Evolutionary conservation across 35 echinoderm and acorn worm species (phyloP).

Genomic region (Apostichopus californicus): DNA sequence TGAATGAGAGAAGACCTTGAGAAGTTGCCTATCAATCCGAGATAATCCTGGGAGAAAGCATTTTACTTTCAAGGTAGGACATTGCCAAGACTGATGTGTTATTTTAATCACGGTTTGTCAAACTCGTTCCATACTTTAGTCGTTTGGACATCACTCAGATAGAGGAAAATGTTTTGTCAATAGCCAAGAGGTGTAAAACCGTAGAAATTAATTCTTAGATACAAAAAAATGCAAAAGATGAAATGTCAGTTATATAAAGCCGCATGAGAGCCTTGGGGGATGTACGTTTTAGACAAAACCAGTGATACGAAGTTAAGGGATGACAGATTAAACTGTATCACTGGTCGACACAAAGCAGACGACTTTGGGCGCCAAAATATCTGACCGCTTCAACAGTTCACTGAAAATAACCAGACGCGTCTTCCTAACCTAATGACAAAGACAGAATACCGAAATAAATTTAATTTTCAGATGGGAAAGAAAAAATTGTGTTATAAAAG

Average conservation of each 20-base stretch:
- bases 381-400: conserved; percentile 12
- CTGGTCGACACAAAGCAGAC: not conserved
- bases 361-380: not conserved
- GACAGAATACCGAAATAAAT: too few relatives aligned
- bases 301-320: not conserved
- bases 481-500: too few relatives aligned
- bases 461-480: too few relatives aligned
- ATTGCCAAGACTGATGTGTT: not conserved
- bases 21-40: not conserved
- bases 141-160: not conserved
- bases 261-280: not conserved
- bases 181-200: not conserved
- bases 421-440: not conserved
- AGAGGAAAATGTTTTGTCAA: conserved; percentile 18
- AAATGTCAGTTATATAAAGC: not conserved
- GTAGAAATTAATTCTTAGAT: conserved; percentile 4
- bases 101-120: not conserved
- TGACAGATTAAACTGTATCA: not conserved
- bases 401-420: not conserved
- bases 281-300: not conserved
- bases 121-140: not conserved
- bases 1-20: not conserved
- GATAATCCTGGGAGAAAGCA: not conserved
- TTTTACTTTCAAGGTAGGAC: conserved; percentile 1
- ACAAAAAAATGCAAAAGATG: not conserved